Percentiles rank a stretch among this genome's conserved stretches.
These are phyloP conservation scores for Syngnathoides biaculeatus DNA, from an alignment of 2,113 vertebrate species.

Conservation along the genomic window DNA sequence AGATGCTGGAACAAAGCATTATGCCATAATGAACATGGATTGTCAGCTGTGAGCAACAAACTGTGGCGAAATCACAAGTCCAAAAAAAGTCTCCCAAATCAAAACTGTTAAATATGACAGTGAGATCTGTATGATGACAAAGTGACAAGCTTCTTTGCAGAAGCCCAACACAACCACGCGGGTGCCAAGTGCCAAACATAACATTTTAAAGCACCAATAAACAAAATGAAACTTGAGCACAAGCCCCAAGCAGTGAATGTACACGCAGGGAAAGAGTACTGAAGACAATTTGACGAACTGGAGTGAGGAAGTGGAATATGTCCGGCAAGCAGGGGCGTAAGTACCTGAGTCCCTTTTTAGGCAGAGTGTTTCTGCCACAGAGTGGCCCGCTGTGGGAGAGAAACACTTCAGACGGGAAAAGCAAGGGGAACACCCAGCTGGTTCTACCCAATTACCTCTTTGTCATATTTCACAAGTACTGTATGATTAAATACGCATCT, in stretches of 20 bases:
- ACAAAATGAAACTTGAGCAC: slow-evolving; percentile 30
- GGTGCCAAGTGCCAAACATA: slow-evolving; percentile 37
- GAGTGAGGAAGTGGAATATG: slow-evolving; percentile 37
- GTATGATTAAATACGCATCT: not conserved
- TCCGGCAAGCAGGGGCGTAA: slow-evolving; percentile 50
- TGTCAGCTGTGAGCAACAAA: slow-evolving; percentile 33
- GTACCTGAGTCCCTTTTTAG: slow-evolving; percentile 99
- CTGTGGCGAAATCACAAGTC: slow-evolving; percentile 19
- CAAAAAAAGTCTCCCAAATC: slow-evolving; percentile 18
- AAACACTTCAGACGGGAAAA: slow-evolving; percentile 75
- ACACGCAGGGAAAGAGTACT: slow-evolving; percentile 14
- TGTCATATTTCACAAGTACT: not conserved
- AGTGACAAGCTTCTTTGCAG: slow-evolving; percentile 36
- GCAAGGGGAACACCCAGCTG: slow-evolving; percentile 25
- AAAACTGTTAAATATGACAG: slow-evolving; percentile 26
- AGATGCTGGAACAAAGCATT: slow-evolving; percentile 23
- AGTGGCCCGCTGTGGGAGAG: slow-evolving; percentile 90
- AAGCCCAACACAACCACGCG: slow-evolving; percentile 44
- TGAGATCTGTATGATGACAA: slow-evolving; percentile 11
- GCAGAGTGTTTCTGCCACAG: slow-evolving; percentile 98
- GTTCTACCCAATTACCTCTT: not conserved
- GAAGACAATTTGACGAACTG: slow-evolving; percentile 32
- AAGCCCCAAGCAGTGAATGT: slow-evolving; percentile 36
- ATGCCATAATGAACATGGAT: slow-evolving; percentile 24
- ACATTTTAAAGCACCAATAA: slow-evolving; percentile 5